phyloP scores from a whole-genome alignment of 2,888 invertebrate species.

The Stenurella melanura region DNA sequence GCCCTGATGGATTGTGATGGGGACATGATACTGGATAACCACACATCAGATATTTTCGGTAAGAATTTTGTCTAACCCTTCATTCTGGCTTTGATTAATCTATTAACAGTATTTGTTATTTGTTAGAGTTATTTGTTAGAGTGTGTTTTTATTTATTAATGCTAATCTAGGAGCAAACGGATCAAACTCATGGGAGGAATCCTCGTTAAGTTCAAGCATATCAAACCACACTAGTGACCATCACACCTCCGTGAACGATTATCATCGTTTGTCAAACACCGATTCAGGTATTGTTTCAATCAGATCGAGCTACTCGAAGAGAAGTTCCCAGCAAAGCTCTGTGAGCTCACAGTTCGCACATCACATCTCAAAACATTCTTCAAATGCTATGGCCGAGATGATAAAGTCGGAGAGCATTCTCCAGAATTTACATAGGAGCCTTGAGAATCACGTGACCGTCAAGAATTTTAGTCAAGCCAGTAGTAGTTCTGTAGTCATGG shows the following conservation, averaged over 20 bases:
- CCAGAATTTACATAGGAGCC: conserved; percentile 57
- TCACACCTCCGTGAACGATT: conserved; percentile 63
- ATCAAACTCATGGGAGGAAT: conserved; percentile 70
- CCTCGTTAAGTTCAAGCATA: conserved; percentile 66
- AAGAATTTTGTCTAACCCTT: conserved; percentile 23
- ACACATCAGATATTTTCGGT: conserved; percentile 68
- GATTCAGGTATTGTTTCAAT: conserved; percentile 80
- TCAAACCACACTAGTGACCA: conserved; percentile 66
- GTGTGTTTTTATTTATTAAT: conserved; percentile 26
- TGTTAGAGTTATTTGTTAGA: conserved; percentile 21
- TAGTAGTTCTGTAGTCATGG: conserved; percentile 60
- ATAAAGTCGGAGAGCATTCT: conserved; percentile 64
- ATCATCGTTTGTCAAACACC: conserved; percentile 71
- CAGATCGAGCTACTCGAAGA: conserved; percentile 78
- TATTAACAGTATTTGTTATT: conserved; percentile 4
- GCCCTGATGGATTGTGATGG: conserved; percentile 77
- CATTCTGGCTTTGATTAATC: conserved; percentile 18
- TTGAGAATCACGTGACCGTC: conserved; percentile 53
- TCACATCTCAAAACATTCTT: conserved; percentile 61
- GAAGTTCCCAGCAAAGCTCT: conserved; percentile 78
- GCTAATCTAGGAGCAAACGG: conserved; percentile 62
- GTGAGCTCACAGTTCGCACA: conserved; percentile 70
- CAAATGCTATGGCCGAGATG: conserved; percentile 58
- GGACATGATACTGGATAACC: conserved; percentile 65
- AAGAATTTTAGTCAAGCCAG: conserved; percentile 54